Evolutionary conservation across 2,888 invertebrate genomes (phyloP), one percentile per base, ranked within the genome.

Genomic region (Ormyrus pomaceus): DNA sequence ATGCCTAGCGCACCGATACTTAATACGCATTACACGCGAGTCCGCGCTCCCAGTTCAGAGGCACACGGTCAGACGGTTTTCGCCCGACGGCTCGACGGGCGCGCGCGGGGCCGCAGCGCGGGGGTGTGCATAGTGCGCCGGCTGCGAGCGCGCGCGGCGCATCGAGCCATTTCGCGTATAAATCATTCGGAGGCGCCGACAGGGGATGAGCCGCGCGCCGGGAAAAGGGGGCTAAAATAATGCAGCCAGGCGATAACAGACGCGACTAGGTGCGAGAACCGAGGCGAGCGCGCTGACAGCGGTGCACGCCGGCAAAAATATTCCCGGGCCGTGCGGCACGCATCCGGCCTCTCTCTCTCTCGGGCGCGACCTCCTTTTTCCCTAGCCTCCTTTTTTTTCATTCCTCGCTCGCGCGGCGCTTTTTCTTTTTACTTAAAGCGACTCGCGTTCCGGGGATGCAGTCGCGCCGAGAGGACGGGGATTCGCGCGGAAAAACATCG

Each of bases 201-300:
- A 51, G 59, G 10, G 19, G 13, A 9, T 3, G 13, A 3, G 11
- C 1, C 2, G 34, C 4, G n/a, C 34, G 45, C 10, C 9, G 13
- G 55, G 65, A 10, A 61, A 53, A 59, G 19, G 58, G 71, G 10
- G 59, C 48, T 79, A 76, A 76, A 80, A 76, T 80, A 80, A 79
- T 71, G 79, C 74, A 69, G 53, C 71, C n/a, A 48, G 62, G 75
- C 74, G 75, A 71, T 79, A 74, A 79, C 79, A 61, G 70, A 48
- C 62, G 13, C 50, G 66, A 53, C 19, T 48, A 55, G 45, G 55
- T 19, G 34, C 34, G 34, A 34, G 34, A 34, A 34, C 34, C 34
- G 61, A 56, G 55, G 55, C 62, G 56, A 13, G 9, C 70, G 51
- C 65, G 58, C 71, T 64, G 73, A 73, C 69, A 69, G 78, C 58